Base-by-base conservation (phyloP, 2,797 vertebrate species). In the Helostoma temminkii region DNA sequence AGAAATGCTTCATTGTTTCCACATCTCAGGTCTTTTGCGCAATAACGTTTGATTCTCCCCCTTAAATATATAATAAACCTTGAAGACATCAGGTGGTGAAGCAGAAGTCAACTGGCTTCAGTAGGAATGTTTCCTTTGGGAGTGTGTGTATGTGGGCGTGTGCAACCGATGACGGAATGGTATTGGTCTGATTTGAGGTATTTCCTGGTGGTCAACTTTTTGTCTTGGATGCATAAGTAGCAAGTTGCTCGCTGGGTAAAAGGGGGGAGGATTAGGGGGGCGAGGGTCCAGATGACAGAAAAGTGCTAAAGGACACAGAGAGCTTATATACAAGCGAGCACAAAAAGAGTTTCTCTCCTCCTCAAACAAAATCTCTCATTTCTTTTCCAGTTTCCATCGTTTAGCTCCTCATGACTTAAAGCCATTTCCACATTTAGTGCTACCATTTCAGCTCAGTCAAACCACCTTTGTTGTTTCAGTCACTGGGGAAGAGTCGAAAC, bases 301-400 rank as follows among this genome's bases (percentile, higher is more conserved):
- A 93, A 93, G 94, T 94, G 94, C 94, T 93, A 77, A 72, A 89
- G 88, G 86, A 94, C 90, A 94, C 85, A 86, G 83, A 88, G 86
- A 91, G 91, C 91, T 85, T 93, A 94, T 95, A 72, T 94, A 94
- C 94, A 94, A 82, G 93, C 94, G 43, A 90, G 84, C 87, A 87
- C 71, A 84, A 79, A 88, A 76, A 68, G 61, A 65, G 19, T 43
- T 56, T 80, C 55, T 75, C 54, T 62, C 30, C 58, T 56, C 24
- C 16, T 52, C 43, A 59, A 58, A 62, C 7, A 45, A 46, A 28
- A 12, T 5, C 49, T 65, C 28, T 46, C 1, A n/a, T 32, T 43
- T 62, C 56, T 47, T 71, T 59, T 74, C 58, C 67, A 55, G 50
- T 36, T 43, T 46, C 60, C 3, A 6, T 68, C 71, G 48, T 71